phyloP scores from a whole-genome alignment of 2,797 vertebrate species.

The Coregonus ussuriensis region DNA sequence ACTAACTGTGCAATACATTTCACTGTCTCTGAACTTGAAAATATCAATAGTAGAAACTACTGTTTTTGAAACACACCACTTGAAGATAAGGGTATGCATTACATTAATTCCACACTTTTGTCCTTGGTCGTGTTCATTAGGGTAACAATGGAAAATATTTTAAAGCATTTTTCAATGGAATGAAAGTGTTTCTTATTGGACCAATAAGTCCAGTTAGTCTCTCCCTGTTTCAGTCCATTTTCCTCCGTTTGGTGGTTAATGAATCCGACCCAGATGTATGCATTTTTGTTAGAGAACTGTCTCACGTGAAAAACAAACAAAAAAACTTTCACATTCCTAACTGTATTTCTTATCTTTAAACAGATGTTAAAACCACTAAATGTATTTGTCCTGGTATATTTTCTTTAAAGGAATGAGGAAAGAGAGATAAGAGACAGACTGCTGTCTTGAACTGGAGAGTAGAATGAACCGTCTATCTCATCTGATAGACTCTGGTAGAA shows the following conservation, averaged over 20 bases:
- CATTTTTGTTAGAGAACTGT: not conserved
- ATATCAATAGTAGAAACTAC: not conserved
- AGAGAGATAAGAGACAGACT: not conserved
- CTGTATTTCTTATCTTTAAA: not conserved
- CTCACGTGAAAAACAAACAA: not conserved
- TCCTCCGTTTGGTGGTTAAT: not conserved
- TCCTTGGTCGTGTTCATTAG: not conserved
- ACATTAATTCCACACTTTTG: not conserved
- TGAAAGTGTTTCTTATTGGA: not conserved
- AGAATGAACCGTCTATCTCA: not conserved
- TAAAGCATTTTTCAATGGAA: not conserved
- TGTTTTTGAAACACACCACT: no score
- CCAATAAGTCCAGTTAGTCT: not conserved
- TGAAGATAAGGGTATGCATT: not conserved
- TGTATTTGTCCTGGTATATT: not conserved
- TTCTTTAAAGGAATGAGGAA: not conserved
- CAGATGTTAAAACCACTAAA: not conserved
- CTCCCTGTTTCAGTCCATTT: not conserved
- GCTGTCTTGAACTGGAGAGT: not conserved
- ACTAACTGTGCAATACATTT: conserved; percentile 87
- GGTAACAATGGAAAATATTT: not conserved
- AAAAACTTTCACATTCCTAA: not conserved
- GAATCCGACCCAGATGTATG: not conserved
- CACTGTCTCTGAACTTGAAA: conserved; percentile 79
- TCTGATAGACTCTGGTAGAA: not conserved